phyloP scores from a whole-genome alignment of 2,797 vertebrate species.

The Crocodylus rhombifer region DNA sequence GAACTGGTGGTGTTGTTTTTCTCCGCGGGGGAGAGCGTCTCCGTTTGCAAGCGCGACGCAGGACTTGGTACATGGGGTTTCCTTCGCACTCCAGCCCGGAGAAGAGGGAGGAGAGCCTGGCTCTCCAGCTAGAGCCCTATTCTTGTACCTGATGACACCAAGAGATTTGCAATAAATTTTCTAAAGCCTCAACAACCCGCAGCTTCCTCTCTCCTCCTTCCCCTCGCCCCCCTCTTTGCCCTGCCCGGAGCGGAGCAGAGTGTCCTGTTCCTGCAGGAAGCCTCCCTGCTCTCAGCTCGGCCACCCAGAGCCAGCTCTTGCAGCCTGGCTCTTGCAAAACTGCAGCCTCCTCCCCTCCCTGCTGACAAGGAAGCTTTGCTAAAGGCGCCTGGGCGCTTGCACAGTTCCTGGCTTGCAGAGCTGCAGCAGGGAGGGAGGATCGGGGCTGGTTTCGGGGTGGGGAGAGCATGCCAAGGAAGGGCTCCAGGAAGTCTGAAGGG shows the following conservation, averaged over 20 bases:
- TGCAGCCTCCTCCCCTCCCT: neutral
- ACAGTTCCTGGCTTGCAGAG: neutral
- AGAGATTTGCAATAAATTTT: slow-evolving; percentile 73
- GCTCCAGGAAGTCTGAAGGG: neutral
- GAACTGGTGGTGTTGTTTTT: neutral
- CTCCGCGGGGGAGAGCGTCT: neutral
- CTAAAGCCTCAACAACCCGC: neutral
- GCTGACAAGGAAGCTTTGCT: too few relatives aligned
- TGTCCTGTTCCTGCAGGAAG: neutral
- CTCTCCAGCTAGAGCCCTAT: slow-evolving; percentile 17
- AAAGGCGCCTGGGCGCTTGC: too few relatives aligned
- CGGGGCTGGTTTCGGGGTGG: neutral
- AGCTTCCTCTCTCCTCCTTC: neutral
- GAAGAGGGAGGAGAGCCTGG: neutral
- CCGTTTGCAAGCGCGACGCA: neutral
- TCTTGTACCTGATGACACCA: slow-evolving; percentile 48
- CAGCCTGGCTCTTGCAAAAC: neutral
- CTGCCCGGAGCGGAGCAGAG: neutral
- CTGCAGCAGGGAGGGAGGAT: neutral
- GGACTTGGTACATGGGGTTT: neutral
- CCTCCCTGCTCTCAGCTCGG: neutral
- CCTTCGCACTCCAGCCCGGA: slow-evolving; percentile 46
- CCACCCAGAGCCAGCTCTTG: too few relatives aligned
- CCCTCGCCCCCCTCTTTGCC: fast-evolving
- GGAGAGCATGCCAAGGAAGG: neutral